Evolutionary conservation across 2,113 vertebrate genomes (phyloP).

Genomic region (Nothocercus nigrocapillus): DNA sequence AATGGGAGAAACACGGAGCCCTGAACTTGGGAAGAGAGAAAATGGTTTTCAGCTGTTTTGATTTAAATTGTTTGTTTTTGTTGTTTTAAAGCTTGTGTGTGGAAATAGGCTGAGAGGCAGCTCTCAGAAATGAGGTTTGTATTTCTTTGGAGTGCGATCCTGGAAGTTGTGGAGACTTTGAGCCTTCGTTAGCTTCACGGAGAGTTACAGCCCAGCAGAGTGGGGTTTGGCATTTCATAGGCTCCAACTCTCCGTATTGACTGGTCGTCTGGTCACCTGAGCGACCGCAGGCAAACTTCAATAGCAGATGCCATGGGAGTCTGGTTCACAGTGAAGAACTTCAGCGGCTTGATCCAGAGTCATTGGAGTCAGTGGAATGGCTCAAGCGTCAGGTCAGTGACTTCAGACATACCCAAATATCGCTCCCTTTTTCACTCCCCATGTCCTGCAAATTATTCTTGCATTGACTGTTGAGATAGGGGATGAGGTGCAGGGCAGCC

Average conservation of each 20-base stretch:
- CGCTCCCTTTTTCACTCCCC: background rate
- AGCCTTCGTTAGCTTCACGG: background rate
- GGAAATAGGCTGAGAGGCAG: background rate
- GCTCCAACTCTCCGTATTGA: accelerated
- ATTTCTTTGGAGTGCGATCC: background rate
- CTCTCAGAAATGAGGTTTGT: background rate
- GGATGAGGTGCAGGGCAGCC: background rate
- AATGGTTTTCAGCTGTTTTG: slow-evolving; percentile 57
- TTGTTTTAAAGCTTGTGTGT: slow-evolving; percentile 48
- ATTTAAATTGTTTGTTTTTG: slow-evolving; percentile 52
- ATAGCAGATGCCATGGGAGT: background rate
- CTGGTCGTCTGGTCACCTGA: background rate
- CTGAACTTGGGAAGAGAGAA: slow-evolving; percentile 7
- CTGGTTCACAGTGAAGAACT: background rate
- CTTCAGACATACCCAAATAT: background rate
- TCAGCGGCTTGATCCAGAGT: background rate
- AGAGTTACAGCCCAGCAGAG: accelerated
- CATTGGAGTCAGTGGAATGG: background rate
- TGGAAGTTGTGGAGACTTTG: background rate
- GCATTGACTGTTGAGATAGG: background rate
- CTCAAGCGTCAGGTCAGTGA: slow-evolving; percentile 18
- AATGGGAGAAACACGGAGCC: background rate
- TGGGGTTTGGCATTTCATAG: background rate
- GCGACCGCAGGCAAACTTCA: background rate
- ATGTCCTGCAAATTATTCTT: background rate